Conservation (phyloP, 2,113 vertebrate genomes). For the Butastur rufipennis region DNA sequence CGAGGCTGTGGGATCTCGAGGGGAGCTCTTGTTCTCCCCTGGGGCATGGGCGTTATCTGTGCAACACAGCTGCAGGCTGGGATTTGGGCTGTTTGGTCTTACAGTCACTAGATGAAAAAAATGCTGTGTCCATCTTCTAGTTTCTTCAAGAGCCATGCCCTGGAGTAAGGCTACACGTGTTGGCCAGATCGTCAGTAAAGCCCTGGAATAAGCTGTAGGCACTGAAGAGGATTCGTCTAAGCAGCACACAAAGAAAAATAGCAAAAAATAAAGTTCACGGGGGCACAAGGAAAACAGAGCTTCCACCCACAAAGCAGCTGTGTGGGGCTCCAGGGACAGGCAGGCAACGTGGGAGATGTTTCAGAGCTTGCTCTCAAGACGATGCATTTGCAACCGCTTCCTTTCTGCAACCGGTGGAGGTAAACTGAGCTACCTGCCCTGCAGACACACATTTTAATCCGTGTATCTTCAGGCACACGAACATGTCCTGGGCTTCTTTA, state of each 20-base stretch:
- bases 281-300: constrained; percentile 27
- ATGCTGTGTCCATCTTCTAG: background rate
- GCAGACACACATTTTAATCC: background rate
- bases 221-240: constrained; percentile 18
- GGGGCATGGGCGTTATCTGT: rapidly evolving
- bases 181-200: background rate
- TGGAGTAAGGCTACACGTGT: background rate
- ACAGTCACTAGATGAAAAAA: background rate
- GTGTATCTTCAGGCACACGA: background rate
- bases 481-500: background rate
- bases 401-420: background rate
- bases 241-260: background rate
- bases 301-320: constrained; percentile 43
- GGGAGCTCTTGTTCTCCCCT: background rate
- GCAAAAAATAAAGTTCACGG: constrained; percentile 34
- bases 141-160: background rate
- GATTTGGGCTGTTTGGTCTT: background rate
- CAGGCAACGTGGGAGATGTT: constrained; percentile 37
- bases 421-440: background rate
- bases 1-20: background rate
- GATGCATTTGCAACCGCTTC: background rate
- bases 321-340: background rate
- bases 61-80: background rate
- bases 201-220: constrained; percentile 12
- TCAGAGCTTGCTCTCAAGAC: background rate